Evolutionary conservation across 2,797 vertebrate species (phyloP).

Genomic region (Poliocrania exsul): DNA sequence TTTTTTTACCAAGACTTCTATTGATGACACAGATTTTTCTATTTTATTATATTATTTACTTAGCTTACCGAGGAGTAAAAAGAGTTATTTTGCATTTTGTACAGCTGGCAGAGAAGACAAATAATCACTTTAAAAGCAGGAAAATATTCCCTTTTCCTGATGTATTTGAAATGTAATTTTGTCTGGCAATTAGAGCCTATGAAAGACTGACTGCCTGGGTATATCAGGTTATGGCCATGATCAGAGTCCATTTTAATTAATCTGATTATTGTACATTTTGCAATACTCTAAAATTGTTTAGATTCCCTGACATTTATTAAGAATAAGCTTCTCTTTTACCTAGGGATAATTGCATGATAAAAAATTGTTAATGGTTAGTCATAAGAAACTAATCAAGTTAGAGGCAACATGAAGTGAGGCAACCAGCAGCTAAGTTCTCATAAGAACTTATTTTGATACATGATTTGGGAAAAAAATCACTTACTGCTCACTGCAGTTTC

Average conservation of each 20-base stretch:
- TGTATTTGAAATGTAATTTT: conserved; percentile 27
- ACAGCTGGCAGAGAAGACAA: neutral
- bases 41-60: neutral
- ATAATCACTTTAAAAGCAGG: neutral
- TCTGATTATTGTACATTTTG: conserved; percentile 38
- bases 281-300: conserved; percentile 27
- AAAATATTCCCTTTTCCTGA: neutral
- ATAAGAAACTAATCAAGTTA: conserved; percentile 56
- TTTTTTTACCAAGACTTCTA: neutral
- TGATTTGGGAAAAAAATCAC: conserved; percentile 6
- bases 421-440: neutral
- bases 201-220: conserved; percentile 19
- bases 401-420: conserved; percentile 10
- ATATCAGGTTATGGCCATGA: neutral
- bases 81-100: neutral
- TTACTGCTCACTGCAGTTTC: neutral
- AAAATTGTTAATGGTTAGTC: conserved; percentile 42
- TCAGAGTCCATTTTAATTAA: conserved; percentile 36
- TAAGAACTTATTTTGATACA: conserved; percentile 23
- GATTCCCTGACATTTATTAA: conserved; percentile 45
- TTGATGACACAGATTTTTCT: neutral
- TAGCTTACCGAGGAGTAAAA: neutral
- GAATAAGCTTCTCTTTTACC: conserved; percentile 35
- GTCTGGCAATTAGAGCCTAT: neutral
- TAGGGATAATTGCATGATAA: conserved; percentile 3